phyloP scores from a whole-genome alignment of 2,113 vertebrate genomes.

The Leucoraja erinaceus region DNA sequence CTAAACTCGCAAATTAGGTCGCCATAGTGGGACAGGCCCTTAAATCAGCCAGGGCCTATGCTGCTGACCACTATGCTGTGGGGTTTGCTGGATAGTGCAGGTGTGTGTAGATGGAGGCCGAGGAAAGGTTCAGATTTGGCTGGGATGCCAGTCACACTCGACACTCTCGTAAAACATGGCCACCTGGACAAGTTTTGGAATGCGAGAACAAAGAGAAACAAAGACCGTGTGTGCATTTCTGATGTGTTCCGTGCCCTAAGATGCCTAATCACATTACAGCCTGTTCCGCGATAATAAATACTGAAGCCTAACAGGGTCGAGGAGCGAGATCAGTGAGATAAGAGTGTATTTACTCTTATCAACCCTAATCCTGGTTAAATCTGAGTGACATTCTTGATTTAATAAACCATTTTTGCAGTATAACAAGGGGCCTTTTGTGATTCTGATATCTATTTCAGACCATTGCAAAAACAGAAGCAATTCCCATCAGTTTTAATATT shows the following conservation, averaged over 20 bases:
- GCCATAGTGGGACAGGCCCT: too few relatives aligned
- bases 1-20: too few relatives aligned
- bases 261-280: neutral
- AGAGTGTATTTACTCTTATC: conserved; percentile 18
- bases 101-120: neutral
- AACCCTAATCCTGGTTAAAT: neutral
- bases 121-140: neutral
- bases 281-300: neutral
- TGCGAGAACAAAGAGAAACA: neutral
- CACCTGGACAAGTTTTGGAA: neutral
- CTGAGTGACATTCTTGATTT: conserved; percentile 14
- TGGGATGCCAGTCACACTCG: neutral
- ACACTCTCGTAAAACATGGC: neutral
- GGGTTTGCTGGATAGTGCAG: neutral
- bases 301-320: neutral
- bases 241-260: neutral
- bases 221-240: neutral
- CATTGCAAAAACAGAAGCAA: conserved; percentile 8
- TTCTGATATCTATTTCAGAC: conserved; percentile 21
- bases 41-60: neutral
- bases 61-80: neutral
- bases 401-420: neutral
- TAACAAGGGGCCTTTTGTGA: conserved; percentile 6
- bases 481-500: conserved; percentile 14
- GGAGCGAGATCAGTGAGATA: neutral